Conservation (phyloP, 2,797 vertebrate genomes). For the Kryptolebias ocellatus region DNA sequence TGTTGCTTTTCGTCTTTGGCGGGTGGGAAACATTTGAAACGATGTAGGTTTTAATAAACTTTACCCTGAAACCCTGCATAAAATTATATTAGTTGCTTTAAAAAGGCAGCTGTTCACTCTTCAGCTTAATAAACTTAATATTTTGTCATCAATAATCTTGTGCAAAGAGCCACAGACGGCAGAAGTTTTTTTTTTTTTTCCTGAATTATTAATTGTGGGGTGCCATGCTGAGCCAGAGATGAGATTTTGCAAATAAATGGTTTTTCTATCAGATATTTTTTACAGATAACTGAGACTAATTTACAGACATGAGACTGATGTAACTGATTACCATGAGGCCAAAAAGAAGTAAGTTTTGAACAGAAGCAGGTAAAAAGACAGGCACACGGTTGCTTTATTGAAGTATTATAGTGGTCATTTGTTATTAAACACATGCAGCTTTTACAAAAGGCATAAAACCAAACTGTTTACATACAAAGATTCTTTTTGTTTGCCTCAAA, state of each 20-base stretch:
- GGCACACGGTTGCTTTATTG: slow-evolving; percentile 65
- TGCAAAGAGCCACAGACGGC: too few relatives aligned
- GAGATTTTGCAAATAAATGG: too few relatives aligned
- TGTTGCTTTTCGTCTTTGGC: too few relatives aligned
- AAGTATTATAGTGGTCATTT: slow-evolving; percentile 62
- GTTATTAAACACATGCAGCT: slow-evolving; percentile 68
- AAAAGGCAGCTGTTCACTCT: not conserved
- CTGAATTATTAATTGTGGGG: not conserved
- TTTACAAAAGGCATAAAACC: slow-evolving; percentile 76
- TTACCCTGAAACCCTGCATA: too few relatives aligned
- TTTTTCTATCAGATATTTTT: too few relatives aligned
- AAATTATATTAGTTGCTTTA: too few relatives aligned
- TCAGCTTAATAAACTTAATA: not conserved
- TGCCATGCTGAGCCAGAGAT: too few relatives aligned
- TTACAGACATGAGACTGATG: too few relatives aligned
- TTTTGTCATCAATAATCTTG: not conserved
- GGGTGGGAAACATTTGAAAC: too few relatives aligned
- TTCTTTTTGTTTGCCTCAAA: slow-evolving; percentile 23
- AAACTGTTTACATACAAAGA: slow-evolving; percentile 62
- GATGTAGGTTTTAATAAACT: too few relatives aligned
- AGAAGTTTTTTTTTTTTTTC: not conserved
- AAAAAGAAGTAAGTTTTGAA: not conserved
- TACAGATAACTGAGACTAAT: too few relatives aligned
- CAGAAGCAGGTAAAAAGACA: slow-evolving; percentile 42
- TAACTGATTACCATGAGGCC: too few relatives aligned